A percentile compares a stretch with the other conserved stretches of the same genome.
Conservation (phyloP, 2,113 vertebrate species). For the Sinocyclocheilus rhinocerous region DNA sequence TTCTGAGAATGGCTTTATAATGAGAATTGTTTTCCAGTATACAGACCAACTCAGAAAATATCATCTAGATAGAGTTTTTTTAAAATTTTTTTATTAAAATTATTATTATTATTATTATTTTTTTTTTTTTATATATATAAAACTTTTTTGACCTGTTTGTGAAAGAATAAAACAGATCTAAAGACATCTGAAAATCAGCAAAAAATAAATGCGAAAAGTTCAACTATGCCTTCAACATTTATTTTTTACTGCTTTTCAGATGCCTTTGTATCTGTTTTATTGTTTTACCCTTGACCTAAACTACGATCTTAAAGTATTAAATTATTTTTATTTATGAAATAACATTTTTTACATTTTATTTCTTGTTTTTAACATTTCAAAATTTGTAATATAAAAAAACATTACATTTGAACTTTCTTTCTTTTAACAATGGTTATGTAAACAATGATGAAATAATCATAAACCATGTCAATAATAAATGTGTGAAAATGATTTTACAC, state of each 20-base stretch:
- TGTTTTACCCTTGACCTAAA: too few relatives aligned
- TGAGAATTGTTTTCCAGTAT: slow-evolving; percentile 25
- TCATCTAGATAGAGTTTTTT: not conserved
- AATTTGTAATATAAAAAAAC: too few relatives aligned
- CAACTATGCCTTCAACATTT: too few relatives aligned
- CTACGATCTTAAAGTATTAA: too few relatives aligned
- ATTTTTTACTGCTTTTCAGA: too few relatives aligned
- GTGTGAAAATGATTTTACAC: not conserved
- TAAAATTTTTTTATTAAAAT: not conserved
- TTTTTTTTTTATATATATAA: not conserved
- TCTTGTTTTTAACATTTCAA: too few relatives aligned
- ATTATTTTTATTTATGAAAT: too few relatives aligned
- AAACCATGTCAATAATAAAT: not conserved
- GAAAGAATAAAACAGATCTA: not conserved
- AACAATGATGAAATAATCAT: not conserved
- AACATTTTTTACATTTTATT: too few relatives aligned
- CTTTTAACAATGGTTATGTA: too few relatives aligned
- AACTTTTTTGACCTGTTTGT: not conserved
- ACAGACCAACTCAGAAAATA: not conserved
- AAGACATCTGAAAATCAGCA: not conserved
- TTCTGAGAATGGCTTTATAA: slow-evolving; percentile 41
- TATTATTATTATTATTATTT: not conserved
- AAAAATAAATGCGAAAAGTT: not conserved
- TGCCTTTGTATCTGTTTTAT: too few relatives aligned
- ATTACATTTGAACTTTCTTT: too few relatives aligned